Evolutionary conservation across 2,797 vertebrate genomes (phyloP).

Genomic region (Chloroceryle inda): DNA sequence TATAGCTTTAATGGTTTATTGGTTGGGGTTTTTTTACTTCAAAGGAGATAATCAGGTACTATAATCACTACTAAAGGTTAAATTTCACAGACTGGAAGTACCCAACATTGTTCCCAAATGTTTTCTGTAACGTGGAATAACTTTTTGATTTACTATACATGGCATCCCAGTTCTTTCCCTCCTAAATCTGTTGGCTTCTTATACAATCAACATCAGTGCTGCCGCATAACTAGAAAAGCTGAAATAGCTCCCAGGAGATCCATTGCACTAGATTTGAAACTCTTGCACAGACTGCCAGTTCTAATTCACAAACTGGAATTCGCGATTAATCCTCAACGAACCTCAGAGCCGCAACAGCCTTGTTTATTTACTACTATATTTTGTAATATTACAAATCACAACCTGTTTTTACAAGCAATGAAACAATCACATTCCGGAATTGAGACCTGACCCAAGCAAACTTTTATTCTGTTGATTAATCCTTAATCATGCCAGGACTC

Average conservation of each 20-base stretch:
- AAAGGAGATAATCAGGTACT: neutral
- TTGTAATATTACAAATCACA: slow-evolving; percentile 14
- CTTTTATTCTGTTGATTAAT: slow-evolving; percentile 31
- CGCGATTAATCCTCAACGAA: slow-evolving; percentile 64
- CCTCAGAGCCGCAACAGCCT: neutral
- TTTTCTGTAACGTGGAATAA: slow-evolving; percentile 33
- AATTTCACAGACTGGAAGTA: neutral
- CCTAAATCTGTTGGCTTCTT: slow-evolving; percentile 36
- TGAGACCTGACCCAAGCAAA: neutral
- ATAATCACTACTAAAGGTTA: slow-evolving; percentile 12
- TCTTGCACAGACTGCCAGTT: slow-evolving; percentile 31
- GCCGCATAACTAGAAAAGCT: slow-evolving; percentile 30
- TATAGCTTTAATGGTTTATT: slow-evolving; percentile 4
- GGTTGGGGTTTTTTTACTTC: neutral
- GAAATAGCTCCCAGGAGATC: slow-evolving; percentile 36
- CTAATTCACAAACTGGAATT: slow-evolving; percentile 51
- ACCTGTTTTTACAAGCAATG: slow-evolving; percentile 18
- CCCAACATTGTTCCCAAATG: neutral
- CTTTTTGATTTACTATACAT: slow-evolving; percentile 34
- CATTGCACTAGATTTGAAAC: slow-evolving; percentile 7
- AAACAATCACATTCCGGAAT: neutral
- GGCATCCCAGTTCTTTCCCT: neutral
- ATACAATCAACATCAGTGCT: slow-evolving; percentile 2
- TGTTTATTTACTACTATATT: slow-evolving; percentile 41
- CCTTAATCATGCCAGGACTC: neutral